A percentile compares a stretch with the other conserved stretches of the same genome.
Conservation (phyloP, 2,797 vertebrate species). For the Semotilus atromaculatus region DNA sequence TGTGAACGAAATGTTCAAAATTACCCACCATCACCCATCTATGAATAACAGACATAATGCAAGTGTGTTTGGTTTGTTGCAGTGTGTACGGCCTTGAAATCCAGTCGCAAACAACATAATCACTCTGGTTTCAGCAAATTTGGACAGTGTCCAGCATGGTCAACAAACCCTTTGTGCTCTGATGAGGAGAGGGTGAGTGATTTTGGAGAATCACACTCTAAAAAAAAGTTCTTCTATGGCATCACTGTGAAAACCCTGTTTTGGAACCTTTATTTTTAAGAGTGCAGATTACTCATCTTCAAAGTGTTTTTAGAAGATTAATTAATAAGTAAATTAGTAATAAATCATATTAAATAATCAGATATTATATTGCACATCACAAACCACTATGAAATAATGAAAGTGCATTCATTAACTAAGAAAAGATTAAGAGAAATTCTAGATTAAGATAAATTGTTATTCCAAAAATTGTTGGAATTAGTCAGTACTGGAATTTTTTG, state of each 20-base stretch:
- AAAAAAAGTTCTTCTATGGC: neutral
- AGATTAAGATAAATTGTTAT: neutral
- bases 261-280: too few relatives aligned
- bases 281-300: neutral
- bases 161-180: conserved; percentile 65
- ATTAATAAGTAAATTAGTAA: neutral
- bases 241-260: neutral
- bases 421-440: neutral
- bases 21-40: neutral
- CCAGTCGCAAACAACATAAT: conserved; percentile 20
- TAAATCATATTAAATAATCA: neutral
- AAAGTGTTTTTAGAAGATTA: neutral
- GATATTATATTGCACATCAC: neutral
- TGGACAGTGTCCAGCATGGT: conserved; percentile 48
- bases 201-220: conserved; percentile 1
- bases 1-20: neutral
- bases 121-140: conserved; percentile 23
- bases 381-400: neutral
- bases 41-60: neutral
- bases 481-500: neutral
- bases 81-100: conserved; percentile 48
- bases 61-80: conserved; percentile 54
- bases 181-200: conserved; percentile 76
- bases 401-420: neutral
- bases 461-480: neutral